phyloP scores from a whole-genome alignment of 2,113 vertebrate genomes.

The Platysternon megacephalum region DNA sequence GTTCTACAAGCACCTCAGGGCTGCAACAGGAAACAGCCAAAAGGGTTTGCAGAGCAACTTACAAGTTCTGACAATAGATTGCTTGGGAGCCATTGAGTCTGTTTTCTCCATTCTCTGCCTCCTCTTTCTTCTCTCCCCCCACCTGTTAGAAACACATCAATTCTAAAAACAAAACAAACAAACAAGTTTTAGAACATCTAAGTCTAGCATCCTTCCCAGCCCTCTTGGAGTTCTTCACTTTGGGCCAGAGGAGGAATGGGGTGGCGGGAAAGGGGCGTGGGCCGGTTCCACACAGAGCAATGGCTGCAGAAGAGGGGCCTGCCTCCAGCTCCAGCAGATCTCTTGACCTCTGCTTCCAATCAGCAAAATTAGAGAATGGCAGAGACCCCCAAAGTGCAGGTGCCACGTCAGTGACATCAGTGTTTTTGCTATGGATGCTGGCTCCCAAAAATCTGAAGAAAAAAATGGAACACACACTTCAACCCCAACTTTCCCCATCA shows the following conservation, averaged over 20 bases:
- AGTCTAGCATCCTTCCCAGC: not conserved
- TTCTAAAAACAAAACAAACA: not conserved
- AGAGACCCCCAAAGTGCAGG: not conserved
- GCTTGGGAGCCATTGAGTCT: fast-evolving
- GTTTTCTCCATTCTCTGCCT: not conserved
- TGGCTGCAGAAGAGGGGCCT: not conserved
- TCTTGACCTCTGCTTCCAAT: not conserved
- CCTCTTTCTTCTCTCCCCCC: not conserved
- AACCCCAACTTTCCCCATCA: not conserved
- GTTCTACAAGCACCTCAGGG: not conserved
- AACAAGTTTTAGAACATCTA: not conserved
- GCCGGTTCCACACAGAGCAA: not conserved
- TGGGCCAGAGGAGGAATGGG: not conserved
- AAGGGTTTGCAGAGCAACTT: fast-evolving
- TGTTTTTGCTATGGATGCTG: not conserved
- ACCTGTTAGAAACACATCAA: not conserved
- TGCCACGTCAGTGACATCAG: not conserved
- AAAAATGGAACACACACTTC: not conserved
- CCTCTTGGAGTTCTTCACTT: fast-evolving
- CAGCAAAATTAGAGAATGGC: not conserved
- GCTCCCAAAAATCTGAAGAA: not conserved
- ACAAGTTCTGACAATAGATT: not conserved
- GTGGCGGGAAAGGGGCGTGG: not conserved
- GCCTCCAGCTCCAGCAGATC: not conserved
- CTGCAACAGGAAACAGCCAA: fast-evolving